Evolutionary conservation across 2,888 invertebrate genomes (phyloP).

Genomic region (Eristalis tenax): DNA sequence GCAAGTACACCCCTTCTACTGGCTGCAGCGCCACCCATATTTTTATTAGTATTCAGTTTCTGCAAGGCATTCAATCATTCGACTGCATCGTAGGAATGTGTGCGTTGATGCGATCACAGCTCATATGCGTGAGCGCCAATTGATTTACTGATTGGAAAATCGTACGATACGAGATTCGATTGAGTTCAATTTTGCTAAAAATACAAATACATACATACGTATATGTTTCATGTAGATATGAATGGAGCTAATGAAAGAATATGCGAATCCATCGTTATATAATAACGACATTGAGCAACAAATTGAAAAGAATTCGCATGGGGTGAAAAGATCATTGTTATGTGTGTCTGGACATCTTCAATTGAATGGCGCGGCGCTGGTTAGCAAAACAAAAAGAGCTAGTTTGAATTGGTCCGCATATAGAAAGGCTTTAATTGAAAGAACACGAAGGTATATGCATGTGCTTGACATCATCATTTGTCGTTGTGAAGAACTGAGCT

Average conservation of each 20-base stretch:
- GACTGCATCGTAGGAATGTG: not conserved
- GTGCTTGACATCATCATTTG: too few relatives aligned
- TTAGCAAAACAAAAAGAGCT: not conserved
- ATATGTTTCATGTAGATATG: not conserved
- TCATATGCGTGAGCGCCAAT: not conserved
- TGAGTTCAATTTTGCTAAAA: slow-evolving; percentile 9
- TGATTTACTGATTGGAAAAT: slow-evolving; percentile 18
- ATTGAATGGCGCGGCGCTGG: slow-evolving; percentile 11
- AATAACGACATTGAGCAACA: not conserved
- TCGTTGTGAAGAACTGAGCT: too few relatives aligned
- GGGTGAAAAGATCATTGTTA: not conserved
- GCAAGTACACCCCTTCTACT: too few relatives aligned
- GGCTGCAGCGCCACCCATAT: too few relatives aligned
- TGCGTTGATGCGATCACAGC: not conserved
- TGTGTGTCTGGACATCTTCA: not conserved
- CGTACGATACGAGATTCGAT: slow-evolving; percentile 23
- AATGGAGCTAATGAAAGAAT: not conserved
- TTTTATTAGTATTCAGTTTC: not conserved
- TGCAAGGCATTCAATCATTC: not conserved
- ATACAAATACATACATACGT: not conserved
- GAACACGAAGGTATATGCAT: too few relatives aligned
- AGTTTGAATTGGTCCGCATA: not conserved
- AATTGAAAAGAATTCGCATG: slow-evolving; percentile 3
- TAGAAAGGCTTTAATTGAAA: too few relatives aligned
- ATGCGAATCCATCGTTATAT: not conserved